Evolutionary conservation across 2,888 invertebrate genomes (phyloP).

Genomic region (Drosophila colorata): DNA sequence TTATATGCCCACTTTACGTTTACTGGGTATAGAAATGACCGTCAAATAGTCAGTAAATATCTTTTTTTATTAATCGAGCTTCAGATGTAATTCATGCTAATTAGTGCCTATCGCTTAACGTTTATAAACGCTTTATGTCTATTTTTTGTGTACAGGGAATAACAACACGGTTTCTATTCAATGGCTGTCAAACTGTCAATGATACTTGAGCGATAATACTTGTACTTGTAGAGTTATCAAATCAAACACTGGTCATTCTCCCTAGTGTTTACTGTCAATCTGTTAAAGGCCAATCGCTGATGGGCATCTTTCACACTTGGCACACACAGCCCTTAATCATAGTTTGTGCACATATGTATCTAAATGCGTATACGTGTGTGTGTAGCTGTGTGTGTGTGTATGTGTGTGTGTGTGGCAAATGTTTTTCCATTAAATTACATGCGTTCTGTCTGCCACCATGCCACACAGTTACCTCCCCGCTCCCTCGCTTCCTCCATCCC

Average conservation of each 20-base stretch:
- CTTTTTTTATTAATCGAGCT: background rate
- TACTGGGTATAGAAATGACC: background rate
- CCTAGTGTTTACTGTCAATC: conserved; percentile 46
- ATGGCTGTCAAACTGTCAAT: conserved; percentile 34
- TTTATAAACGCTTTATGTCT: too few relatives aligned
- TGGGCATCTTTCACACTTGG: conserved; percentile 53
- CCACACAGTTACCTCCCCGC: background rate
- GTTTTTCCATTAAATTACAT: conserved; percentile 76
- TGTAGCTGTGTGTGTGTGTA: too few relatives aligned
- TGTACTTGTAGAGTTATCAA: conserved; percentile 8
- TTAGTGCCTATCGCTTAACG: background rate
- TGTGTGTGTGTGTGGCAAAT: conserved; percentile 51
- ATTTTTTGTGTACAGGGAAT: background rate
- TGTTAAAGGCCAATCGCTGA: conserved; percentile 48
- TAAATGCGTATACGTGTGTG: conserved; percentile 5
- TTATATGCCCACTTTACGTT: too few relatives aligned
- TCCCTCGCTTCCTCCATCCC: conserved; percentile 5
- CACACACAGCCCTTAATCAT: conserved; percentile 11
- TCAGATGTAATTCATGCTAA: background rate
- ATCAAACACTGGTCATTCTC: conserved; percentile 25
- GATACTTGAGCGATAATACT: conserved; percentile 25
- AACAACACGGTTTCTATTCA: background rate
- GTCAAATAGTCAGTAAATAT: background rate
- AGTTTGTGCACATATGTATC: background rate
- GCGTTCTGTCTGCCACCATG: conserved; percentile 18